These are phyloP conservation scores for Stichopus horrens DNA, from an alignment of 53 echinoderm and acorn worm genomes.

Conservation along the genomic window DNA sequence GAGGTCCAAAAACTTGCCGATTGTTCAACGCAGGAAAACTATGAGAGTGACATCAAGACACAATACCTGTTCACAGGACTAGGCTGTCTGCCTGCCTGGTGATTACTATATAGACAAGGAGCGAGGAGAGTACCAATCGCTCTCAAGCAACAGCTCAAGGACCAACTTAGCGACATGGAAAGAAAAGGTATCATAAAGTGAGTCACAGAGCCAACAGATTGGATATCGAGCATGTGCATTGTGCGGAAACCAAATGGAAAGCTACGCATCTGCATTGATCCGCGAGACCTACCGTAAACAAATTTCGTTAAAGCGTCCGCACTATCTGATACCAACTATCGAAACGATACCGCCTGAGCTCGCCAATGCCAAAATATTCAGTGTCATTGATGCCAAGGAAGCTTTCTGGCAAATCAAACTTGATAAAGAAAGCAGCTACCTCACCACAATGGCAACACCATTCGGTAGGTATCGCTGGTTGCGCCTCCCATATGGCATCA, in stretches of 20 bases:
- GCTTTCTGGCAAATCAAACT: conserved; percentile 17
- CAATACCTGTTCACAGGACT: conserved; percentile 8
- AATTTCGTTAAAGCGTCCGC: conserved; percentile 15
- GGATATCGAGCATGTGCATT: background rate
- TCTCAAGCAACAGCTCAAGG: conserved; percentile 14
- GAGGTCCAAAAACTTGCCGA: background rate
- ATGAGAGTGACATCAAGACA: background rate
- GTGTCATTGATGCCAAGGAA: conserved; percentile 26
- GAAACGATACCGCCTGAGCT: background rate
- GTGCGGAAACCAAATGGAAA: conserved; percentile 20
- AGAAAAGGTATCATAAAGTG: background rate
- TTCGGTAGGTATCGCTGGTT: conserved; percentile 41
- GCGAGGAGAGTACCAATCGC: conserved; percentile 20
- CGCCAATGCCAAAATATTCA: conserved; percentile 7
- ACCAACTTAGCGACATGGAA: background rate
- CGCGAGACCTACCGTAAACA: conserved; percentile 16
- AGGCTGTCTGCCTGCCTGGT: conserved; percentile 18
- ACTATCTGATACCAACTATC: conserved; percentile 26
- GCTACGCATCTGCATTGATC: conserved; percentile 38
- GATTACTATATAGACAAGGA: background rate
- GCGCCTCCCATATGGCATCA: conserved; percentile 29
- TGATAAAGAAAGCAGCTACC: conserved; percentile 4
- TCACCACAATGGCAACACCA: conserved; percentile 33
- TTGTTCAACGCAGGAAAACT: background rate
- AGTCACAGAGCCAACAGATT: conserved; percentile 34